phyloP scores from a whole-genome alignment of 2,888 invertebrate genomes.

The Malthinus seriepunctatus region DNA sequence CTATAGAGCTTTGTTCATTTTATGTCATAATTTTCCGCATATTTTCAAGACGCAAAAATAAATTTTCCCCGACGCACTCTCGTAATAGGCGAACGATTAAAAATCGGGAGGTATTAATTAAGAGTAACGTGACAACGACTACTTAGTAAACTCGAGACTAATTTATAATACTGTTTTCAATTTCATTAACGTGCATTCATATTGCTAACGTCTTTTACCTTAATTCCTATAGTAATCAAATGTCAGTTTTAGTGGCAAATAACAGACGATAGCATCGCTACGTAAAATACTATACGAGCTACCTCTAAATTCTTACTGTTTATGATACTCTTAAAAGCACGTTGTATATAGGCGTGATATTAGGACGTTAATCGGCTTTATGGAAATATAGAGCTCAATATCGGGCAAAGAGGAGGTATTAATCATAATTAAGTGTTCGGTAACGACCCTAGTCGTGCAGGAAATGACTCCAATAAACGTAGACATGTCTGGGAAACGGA shows the following conservation, averaged over 20 bases:
- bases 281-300: conserved; percentile 38
- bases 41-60: background rate
- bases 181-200: conserved; percentile 41
- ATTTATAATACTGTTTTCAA: conserved; percentile 43
- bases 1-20: conserved; percentile 13
- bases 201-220: conserved; percentile 41
- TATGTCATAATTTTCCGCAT: conserved; percentile 7
- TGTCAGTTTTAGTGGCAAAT: conserved; percentile 48
- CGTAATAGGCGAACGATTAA: too few species aligned
- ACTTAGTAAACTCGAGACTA: background rate
- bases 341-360: conserved; percentile 48
- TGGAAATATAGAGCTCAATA: conserved; percentile 63
- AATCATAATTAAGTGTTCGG: conserved; percentile 53
- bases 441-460: conserved; percentile 47
- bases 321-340: conserved; percentile 46
- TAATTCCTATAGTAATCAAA: conserved; percentile 41
- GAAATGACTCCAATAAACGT: conserved; percentile 51
- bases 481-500: conserved; percentile 47
- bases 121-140: too few species aligned
- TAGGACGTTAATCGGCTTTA: conserved; percentile 62
- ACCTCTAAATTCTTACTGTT: conserved; percentile 44
- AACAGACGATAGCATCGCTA: conserved; percentile 43
- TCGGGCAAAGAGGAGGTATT: conserved; percentile 52
- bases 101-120: too few species aligned
- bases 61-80: background rate